Evolutionary conservation across 2,888 invertebrate genomes (phyloP), one percentile per base, ranked within the genome.

Genomic region (Dendrolimus houi): DNA sequence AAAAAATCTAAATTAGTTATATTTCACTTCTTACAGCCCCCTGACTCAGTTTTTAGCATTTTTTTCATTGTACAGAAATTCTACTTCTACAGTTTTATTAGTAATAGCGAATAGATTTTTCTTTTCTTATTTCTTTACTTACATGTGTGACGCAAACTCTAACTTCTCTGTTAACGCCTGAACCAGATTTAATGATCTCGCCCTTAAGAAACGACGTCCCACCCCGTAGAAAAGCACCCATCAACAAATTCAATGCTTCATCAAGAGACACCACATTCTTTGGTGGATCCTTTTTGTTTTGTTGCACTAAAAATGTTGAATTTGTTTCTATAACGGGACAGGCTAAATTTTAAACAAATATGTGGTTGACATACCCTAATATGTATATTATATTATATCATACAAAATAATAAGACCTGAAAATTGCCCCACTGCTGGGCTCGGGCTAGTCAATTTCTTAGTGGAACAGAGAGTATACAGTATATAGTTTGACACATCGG

Each of bases 121-220:
- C n/a, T n/a, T n/a, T 29, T 29, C 29, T 29, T 3, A 3, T 29
- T 29, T 29, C 29, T n/a, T 56, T 63, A 92, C 94, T 93, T 85
- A 97, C 97, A 91, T 99, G 97, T 7, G 99, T 98, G 0, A 99
- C 97, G 60, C 99, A 99, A 59, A 99, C 98, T 65, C 99, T 93
- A 58, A 99, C 97, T 92, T 99, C 99, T 62, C 98, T 92, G 81
- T 98, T 98, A 0, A 99, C 96, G 9, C 96, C 96, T 0, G 97
- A 96, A 64, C 96, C 96, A 7, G 98, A 98, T 86, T 98, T 98
- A 66, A 99, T 98, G 77, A 98, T 98, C 87, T 99, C 98, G 17
- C 97, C 97, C 85, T 98, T 98, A 40, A 99, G 89, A 79, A 99
- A 98, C 1, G 98, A 96, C 2, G 95, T 96, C 12, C 99, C 98